Percentiles rank a stretch among this genome's conserved stretches.
These are phyloP conservation scores for Daktulosphaira vitifoliae DNA, from an alignment of 1,140 invertebrate species.

Conservation along the genomic window DNA sequence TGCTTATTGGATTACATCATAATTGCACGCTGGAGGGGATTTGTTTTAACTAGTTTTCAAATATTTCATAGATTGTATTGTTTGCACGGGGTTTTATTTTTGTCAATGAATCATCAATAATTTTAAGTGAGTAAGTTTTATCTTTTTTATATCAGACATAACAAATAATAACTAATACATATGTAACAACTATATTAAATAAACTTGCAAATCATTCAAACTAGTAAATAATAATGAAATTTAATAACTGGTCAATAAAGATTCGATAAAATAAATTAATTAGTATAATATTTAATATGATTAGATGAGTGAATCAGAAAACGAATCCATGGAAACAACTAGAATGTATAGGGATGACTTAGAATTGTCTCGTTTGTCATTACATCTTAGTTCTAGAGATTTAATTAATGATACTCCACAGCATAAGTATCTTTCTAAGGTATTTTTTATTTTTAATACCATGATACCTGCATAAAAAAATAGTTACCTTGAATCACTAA, in stretches of 20 bases:
- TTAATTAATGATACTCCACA: constrained; percentile 18
- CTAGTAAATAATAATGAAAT: too few relatives aligned
- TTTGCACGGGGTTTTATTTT: constrained; percentile 8
- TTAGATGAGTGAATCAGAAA: constrained; percentile 25
- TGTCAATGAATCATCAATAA: constrained; percentile 7
- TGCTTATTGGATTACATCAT: constrained; percentile 6
- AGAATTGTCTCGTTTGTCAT: constrained; percentile 24
- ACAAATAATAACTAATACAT: too few relatives aligned
- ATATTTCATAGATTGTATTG: constrained; percentile 15
- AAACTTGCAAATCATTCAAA: too few relatives aligned
- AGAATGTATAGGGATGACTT: constrained; percentile 26
- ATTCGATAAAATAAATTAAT: too few relatives aligned
- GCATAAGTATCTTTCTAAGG: too few relatives aligned
- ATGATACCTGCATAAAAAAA: too few relatives aligned
- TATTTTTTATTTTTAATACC: too few relatives aligned
- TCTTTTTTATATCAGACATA: too few relatives aligned
- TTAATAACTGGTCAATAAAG: too few relatives aligned
- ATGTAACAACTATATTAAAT: too few relatives aligned
- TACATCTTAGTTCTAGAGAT: constrained; percentile 15
- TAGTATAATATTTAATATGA: too few relatives aligned
- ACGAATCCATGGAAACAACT: constrained; percentile 17
- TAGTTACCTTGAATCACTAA: too few relatives aligned
- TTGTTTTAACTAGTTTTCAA: neutral
- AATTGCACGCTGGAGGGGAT: constrained; percentile 20
- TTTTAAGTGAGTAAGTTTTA: neutral